Evolutionary conservation across 2,113 vertebrate genomes (phyloP).

Genomic region (Piprites chloris): DNA sequence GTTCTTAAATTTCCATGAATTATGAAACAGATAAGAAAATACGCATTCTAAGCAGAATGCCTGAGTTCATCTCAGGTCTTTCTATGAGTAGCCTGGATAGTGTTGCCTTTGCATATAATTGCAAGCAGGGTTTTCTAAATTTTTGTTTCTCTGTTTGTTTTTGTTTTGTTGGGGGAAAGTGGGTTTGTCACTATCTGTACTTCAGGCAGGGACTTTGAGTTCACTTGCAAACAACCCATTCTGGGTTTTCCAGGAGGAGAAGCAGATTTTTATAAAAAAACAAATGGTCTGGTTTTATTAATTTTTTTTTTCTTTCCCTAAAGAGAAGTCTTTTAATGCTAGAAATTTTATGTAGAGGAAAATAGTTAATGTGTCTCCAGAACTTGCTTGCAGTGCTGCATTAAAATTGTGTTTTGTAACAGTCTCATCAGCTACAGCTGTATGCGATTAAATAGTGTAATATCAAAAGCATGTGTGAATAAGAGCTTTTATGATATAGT

Average conservation of each 20-base stretch:
- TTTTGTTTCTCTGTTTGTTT: not conserved
- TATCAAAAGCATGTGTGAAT: conserved; percentile 81
- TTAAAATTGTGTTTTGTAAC: conserved; percentile 75
- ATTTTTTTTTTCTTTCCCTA: not conserved
- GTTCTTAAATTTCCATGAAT: conserved; percentile 17
- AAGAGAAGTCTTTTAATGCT: conserved; percentile 57
- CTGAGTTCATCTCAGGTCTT: conserved; percentile 70
- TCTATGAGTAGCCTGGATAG: conserved; percentile 59
- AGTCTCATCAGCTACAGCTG: conserved; percentile 77
- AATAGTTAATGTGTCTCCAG: conserved; percentile 71
- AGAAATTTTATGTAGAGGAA: conserved; percentile 63
- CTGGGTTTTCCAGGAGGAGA: conserved; percentile 62
- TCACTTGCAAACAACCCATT: conserved; percentile 50
- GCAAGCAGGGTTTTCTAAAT: conserved; percentile 46
- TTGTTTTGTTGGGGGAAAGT: not conserved
- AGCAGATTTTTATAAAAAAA: not conserved
- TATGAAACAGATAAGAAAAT: conserved; percentile 1
- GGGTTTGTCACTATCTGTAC: conserved; percentile 64
- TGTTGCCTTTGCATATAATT: conserved; percentile 67
- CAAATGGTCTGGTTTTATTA: not conserved
- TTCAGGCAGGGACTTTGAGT: conserved; percentile 48
- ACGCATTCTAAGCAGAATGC: not conserved
- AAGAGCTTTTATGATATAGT: conserved; percentile 72
- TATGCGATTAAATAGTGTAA: conserved; percentile 77
- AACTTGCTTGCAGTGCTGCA: conserved; percentile 67